Evolutionary conservation across 2,113 vertebrate genomes (phyloP), one percentile per base, ranked within the genome.

Genomic region (Brachyhypopomus occidentalis): DNA sequence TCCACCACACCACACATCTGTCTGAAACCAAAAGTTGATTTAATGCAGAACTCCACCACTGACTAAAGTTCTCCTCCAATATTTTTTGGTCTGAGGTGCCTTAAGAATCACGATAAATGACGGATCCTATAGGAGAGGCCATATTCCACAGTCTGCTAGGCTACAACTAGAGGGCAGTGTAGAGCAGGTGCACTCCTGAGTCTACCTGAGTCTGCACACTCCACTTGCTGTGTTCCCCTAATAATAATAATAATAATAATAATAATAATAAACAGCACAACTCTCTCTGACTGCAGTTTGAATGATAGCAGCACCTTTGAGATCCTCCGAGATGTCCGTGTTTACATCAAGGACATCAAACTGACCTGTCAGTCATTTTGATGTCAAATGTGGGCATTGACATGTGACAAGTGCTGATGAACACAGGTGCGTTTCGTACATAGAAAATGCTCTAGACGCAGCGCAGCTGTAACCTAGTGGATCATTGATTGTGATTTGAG

Each of bases 1-100:
- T 3, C 45, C 45, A 6, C 6, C 22, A 41, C 11, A 8, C n/a
- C 41, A 30, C 14, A 2, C 30, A 70, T 63, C 55, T 38, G 2
- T 58, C 59, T 36, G 23, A 55, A 41, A 23, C 25, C 36, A 55
- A 34, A 73, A 11, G 59, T 27, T 7, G 6, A 62, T 76, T 23
- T 45, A 78, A 78, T 74, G 48, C 58, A 75, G 19, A 45, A 64
- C 20, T 20, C 34, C 34, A 71, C 52, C 38, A 79, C 77, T 77
- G 22, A 71, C 55, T 75, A 78, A 20, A 72, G 70, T 30, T 52
- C 48, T 38, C 74, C 80, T 88, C 87, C 82, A 89, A 90, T 86
- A 78, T 78, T 84, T 79, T 85, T 78, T 84, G 74, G 77, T 79
- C 64, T 36, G 60, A 2, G 22, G 30, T 62, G 75, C 38, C 62